Percentiles rank a stretch among this genome's conserved stretches.
These are phyloP conservation scores for Oligia strigilis DNA, from an alignment of 2,888 invertebrate genomes.

Conservation along the genomic window DNA sequence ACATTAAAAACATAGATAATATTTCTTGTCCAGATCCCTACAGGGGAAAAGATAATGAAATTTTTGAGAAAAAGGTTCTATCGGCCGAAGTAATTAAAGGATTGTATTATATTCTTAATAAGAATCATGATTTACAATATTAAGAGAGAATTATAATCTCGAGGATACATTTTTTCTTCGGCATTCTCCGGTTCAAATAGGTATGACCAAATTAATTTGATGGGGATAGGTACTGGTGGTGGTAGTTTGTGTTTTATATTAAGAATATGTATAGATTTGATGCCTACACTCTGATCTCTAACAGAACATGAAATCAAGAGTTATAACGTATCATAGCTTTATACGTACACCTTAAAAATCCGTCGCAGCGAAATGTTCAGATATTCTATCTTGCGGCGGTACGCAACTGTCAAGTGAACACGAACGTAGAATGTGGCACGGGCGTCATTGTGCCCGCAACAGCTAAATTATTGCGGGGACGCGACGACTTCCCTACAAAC, in stretches of 20 bases:
- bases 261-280: background rate
- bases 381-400: slow-evolving; percentile 49
- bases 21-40: slow-evolving; percentile 29
- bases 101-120: slow-evolving; percentile 51
- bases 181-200: slow-evolving; percentile 21
- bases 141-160: slow-evolving; percentile 21
- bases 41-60: slow-evolving; percentile 41
- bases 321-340: background rate
- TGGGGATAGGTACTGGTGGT: background rate
- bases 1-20: slow-evolving; percentile 24
- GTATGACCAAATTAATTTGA: slow-evolving; percentile 23
- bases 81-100: slow-evolving; percentile 59
- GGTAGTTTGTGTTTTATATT: background rate
- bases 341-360: slow-evolving; percentile 20
- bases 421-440: slow-evolving; percentile 65
- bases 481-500: slow-evolving; percentile 78
- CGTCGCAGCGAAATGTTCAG: slow-evolving; percentile 33
- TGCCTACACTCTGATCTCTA: background rate
- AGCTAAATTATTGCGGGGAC: slow-evolving; percentile 82
- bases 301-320: background rate
- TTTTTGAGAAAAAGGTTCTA: slow-evolving; percentile 57
- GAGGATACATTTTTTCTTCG: slow-evolving; percentile 25
- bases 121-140: slow-evolving; percentile 44
- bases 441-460: slow-evolving; percentile 76
- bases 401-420: slow-evolving; percentile 60